phyloP scores from a whole-genome alignment of 2,797 vertebrate genomes.

The Basileuterus tristriatus region DNA sequence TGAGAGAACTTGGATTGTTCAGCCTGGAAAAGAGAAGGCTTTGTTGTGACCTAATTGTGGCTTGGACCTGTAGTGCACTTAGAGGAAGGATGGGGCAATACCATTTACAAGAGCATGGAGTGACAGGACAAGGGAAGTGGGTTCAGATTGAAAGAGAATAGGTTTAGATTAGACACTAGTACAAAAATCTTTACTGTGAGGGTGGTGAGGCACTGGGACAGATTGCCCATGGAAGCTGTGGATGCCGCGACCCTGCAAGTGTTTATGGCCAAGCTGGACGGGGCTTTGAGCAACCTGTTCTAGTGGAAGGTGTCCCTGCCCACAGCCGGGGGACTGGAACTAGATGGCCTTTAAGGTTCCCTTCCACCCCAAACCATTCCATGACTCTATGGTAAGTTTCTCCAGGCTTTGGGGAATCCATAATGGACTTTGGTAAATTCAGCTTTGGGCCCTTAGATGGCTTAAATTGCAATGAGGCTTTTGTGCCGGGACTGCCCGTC shows the following conservation, averaged over 20 bases:
- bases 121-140: not conserved
- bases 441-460: not conserved
- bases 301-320: not conserved
- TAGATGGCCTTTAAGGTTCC: not conserved
- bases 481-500: not conserved
- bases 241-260: not conserved
- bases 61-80: not conserved
- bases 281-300: not conserved
- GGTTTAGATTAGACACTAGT: not conserved
- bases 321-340: fast-evolving
- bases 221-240: not conserved
- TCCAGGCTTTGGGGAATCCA: not conserved
- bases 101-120: not conserved
- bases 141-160: not conserved
- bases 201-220: not conserved
- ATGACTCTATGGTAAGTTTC: not conserved
- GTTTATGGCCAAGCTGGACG: not conserved
- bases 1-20: not conserved
- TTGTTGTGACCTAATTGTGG: not conserved
- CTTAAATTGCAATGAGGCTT: not conserved
- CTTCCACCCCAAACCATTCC: not conserved
- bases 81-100: not conserved
- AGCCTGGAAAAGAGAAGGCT: not conserved
- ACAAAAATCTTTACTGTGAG: not conserved
- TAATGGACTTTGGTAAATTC: not conserved